Evolutionary conservation across 1,140 invertebrate species (phyloP).

Genomic region (Vanessa atalanta): DNA sequence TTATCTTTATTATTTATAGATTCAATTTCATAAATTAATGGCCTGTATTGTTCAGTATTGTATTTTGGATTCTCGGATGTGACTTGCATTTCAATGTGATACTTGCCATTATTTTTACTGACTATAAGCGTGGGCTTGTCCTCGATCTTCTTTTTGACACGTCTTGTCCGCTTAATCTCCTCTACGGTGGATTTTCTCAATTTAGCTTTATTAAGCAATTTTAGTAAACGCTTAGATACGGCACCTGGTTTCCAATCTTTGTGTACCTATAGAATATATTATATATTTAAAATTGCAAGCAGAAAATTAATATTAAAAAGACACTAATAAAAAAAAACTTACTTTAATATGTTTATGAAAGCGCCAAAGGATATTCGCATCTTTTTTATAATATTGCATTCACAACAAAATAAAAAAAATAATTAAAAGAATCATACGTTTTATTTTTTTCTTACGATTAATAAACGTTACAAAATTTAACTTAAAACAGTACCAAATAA

Average conservation of each 20-base stretch:
- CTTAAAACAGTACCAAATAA: constrained; percentile 64
- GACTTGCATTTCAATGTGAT: constrained; percentile 60
- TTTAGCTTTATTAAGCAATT: constrained; percentile 58
- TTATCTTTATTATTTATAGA: constrained; percentile 51
- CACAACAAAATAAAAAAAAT: background rate
- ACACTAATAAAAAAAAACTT: constrained; percentile 24
- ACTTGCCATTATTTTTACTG: constrained; percentile 58
- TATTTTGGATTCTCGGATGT: constrained; percentile 29
- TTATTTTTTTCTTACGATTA: constrained; percentile 44
- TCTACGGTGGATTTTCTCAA: constrained; percentile 27
- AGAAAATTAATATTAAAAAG: constrained; percentile 35
- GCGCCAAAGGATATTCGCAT: background rate
- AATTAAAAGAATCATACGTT: constrained; percentile 9
- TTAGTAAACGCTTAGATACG: constrained; percentile 60
- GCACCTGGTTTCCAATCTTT: constrained; percentile 68
- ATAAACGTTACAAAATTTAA: constrained; percentile 66
- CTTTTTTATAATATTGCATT: background rate
- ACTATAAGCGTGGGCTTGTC: constrained; percentile 63
- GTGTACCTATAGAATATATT: constrained; percentile 45
- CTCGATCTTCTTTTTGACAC: constrained; percentile 50
- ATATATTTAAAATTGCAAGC: constrained; percentile 14
- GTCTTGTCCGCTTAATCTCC: constrained; percentile 43
- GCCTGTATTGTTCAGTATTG: constrained; percentile 40
- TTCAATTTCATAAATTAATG: constrained; percentile 62
- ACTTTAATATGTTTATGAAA: background rate